These are phyloP conservation scores for Electrophaes corylata DNA, from an alignment of 2,888 invertebrate genomes.

Conservation along the genomic window DNA sequence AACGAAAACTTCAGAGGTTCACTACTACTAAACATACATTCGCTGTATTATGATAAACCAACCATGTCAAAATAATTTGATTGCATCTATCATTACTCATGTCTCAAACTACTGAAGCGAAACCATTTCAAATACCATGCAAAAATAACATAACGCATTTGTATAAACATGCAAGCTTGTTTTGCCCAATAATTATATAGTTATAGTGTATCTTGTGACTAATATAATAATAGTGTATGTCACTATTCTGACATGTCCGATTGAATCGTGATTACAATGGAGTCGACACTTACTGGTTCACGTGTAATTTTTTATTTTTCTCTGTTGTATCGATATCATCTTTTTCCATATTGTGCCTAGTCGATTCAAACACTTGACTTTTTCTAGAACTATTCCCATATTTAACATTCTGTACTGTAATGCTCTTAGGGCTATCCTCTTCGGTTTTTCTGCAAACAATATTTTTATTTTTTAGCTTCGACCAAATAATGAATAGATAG, in stretches of 20 bases:
- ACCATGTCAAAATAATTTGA: conserved; percentile 1
- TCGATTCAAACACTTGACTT: conserved; percentile 89
- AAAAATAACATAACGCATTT: conserved; percentile 29
- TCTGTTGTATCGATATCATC: conserved; percentile 90
- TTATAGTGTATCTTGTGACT: neutral
- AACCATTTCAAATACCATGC: conserved; percentile 35
- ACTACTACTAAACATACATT: conserved; percentile 3
- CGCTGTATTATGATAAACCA: conserved; percentile 14
- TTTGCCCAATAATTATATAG: conserved; percentile 3
- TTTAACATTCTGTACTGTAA: conserved; percentile 76
- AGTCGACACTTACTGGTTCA: conserved; percentile 72
- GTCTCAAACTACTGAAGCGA: conserved; percentile 35
- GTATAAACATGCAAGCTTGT: conserved; percentile 27
- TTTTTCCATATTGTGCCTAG: conserved; percentile 88
- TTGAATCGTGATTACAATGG: conserved; percentile 24
- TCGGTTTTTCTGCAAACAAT: conserved; percentile 80
- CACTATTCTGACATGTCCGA: conserved; percentile 17
- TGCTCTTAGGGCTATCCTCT: conserved; percentile 76
- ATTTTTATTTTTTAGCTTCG: conserved; percentile 38
- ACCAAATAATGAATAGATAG: conserved; percentile 13
- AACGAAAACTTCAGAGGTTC: too few relatives aligned
- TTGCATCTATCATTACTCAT: conserved; percentile 17
- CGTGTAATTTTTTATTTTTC: conserved; percentile 81
- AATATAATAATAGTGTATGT: too few relatives aligned
- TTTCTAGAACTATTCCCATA: conserved; percentile 80